These are phyloP conservation scores for Drosophila parvula DNA, from an alignment of 1,140 invertebrate species.

Conservation along the genomic window DNA sequence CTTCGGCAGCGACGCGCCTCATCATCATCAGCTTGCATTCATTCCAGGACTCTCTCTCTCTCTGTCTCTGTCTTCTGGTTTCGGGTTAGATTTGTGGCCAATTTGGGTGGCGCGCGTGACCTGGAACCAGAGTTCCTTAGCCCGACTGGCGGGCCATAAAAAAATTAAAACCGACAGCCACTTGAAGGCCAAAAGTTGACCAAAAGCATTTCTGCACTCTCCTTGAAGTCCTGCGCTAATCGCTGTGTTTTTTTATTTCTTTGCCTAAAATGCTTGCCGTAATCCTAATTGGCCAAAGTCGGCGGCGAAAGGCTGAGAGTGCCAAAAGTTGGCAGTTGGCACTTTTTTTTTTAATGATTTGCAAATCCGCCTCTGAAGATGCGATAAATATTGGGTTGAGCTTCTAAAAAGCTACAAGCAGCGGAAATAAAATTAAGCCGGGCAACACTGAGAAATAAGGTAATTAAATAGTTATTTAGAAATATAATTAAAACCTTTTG, in stretches of 20 bases:
- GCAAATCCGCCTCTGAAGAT: slow-evolving; percentile 31
- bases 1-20: slow-evolving; percentile 17
- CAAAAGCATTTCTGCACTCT: slow-evolving; percentile 29
- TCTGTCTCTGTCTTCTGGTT: background rate
- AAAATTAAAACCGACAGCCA: slow-evolving; percentile 41
- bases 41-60: slow-evolving; percentile 7
- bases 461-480: background rate
- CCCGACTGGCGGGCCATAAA: slow-evolving; percentile 18
- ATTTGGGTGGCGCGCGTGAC: slow-evolving; percentile 56
- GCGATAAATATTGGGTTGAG: slow-evolving; percentile 47
- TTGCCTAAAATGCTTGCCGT: slow-evolving; percentile 26
- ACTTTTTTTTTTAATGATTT: slow-evolving; percentile 45
- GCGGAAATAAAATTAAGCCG: background rate
- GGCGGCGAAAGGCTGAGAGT: slow-evolving; percentile 24
- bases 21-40: slow-evolving; percentile 58
- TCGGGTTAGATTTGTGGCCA: slow-evolving; percentile 60
- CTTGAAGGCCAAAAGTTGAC: slow-evolving; percentile 53
- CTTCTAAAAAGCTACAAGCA: background rate
- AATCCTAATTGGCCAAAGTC: slow-evolving; percentile 65
- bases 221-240: slow-evolving; percentile 21
- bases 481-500: background rate
- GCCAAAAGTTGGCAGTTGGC: slow-evolving; percentile 46
- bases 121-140: slow-evolving; percentile 11
- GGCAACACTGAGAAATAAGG: background rate
- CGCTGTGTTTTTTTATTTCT: slow-evolving; percentile 23